Conservation (phyloP, 2,113 vertebrate genomes). For the Pseudorectes ferrugineus region DNA sequence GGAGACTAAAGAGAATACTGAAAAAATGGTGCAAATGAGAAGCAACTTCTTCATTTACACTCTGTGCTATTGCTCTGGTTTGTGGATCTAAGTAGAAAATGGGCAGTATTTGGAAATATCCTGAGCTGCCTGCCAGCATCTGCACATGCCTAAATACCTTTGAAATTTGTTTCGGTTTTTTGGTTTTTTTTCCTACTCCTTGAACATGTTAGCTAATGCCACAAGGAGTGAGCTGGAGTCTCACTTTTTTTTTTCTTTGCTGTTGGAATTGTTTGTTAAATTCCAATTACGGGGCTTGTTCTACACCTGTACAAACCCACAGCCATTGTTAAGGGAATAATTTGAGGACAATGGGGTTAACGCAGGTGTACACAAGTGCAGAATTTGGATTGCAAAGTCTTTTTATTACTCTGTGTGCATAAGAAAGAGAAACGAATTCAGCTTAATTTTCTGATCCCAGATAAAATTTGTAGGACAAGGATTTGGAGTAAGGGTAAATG, state of each 20-base stretch:
- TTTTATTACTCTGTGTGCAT: slow-evolving; percentile 11
- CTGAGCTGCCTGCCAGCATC: background rate
- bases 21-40: background rate
- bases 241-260: accelerated
- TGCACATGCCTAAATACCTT: background rate
- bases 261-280: slow-evolving; percentile 43
- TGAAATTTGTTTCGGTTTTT: background rate
- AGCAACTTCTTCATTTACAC: background rate
- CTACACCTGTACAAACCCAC: slow-evolving; percentile 59
- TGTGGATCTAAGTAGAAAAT: background rate
- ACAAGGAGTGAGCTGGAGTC: background rate
- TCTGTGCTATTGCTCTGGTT: background rate
- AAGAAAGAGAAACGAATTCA: background rate
- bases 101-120: background rate
- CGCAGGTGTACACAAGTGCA: slow-evolving; percentile 32
- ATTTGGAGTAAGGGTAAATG: slow-evolving; percentile 2
- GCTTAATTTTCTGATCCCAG: slow-evolving; percentile 38
- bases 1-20: background rate
- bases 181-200: background rate
- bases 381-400: slow-evolving; percentile 58
- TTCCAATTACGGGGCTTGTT: slow-evolving; percentile 42
- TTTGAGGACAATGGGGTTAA: slow-evolving; percentile 59
- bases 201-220: background rate
- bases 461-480: slow-evolving; percentile 10
- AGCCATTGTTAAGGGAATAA: slow-evolving; percentile 55